A percentile compares a stretch with the other conserved stretches of the same genome.
Conservation (phyloP, 1,140 invertebrate genomes). For the Maconellicoccus hirsutus region DNA sequence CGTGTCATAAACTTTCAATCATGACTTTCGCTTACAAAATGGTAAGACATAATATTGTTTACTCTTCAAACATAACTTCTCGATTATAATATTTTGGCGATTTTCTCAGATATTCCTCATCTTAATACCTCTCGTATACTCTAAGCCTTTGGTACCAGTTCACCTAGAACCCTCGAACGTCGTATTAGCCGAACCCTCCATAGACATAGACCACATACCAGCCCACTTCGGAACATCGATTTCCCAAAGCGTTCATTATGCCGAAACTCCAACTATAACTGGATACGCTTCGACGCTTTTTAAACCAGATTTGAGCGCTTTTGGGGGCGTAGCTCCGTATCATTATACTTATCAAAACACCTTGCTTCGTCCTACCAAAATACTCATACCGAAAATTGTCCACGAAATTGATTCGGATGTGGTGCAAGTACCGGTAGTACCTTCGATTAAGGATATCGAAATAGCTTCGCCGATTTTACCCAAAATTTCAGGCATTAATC, state of each 20-base stretch:
- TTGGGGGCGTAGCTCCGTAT: neutral
- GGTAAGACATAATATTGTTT: no score
- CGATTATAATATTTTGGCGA: no score
- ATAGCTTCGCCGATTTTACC: neutral
- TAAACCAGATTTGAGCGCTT: constrained; percentile 30
- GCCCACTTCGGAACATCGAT: constrained; percentile 30
- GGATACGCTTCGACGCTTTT: constrained; percentile 33
- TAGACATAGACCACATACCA: neutral
- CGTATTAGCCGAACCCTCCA: neutral
- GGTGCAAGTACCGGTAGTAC: neutral
- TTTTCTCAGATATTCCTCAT: neutral
- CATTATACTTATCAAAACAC: neutral
- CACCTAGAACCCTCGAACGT: neutral
- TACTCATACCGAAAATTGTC: neutral
- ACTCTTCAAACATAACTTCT: no score
- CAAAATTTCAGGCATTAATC: neutral
- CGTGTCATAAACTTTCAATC: no score
- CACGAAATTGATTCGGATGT: neutral
- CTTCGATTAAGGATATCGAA: neutral
- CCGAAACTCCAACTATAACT: constrained; percentile 34
- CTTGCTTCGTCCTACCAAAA: neutral
- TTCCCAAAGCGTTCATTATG: constrained; percentile 36
- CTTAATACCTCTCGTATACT: neutral
- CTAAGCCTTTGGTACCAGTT: neutral
- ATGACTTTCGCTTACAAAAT: no score